Percentiles rank a stretch among this genome's conserved stretches.
Evolutionary conservation across 2,888 invertebrate species (phyloP).

Genomic region (Drepana falcataria): DNA sequence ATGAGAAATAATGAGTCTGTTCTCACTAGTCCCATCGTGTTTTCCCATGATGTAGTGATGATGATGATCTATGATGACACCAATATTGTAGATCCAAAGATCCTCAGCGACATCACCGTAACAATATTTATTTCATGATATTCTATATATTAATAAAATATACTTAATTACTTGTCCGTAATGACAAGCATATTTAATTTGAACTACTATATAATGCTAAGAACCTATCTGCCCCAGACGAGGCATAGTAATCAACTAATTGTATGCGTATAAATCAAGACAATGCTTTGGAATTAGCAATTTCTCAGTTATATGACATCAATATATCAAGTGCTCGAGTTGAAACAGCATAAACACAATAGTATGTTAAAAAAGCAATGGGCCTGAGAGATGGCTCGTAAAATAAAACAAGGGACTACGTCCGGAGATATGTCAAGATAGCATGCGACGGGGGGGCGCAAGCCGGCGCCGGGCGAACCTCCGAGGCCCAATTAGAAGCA

Average conservation of each 20-base stretch:
- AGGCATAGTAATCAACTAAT: slow-evolving; percentile 23
- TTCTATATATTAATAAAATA: too few species aligned
- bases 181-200: too few species aligned
- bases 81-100: too few species aligned
- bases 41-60: too few species aligned
- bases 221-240: too few species aligned
- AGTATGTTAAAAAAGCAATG: slow-evolving; percentile 55
- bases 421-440: slow-evolving; percentile 78
- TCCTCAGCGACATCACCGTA: too few species aligned
- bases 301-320: slow-evolving; percentile 46
- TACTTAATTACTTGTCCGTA: too few species aligned
- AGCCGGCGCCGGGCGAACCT: slow-evolving; percentile 56
- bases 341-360: slow-evolving; percentile 61
- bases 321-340: slow-evolving; percentile 62
- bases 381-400: slow-evolving; percentile 71
- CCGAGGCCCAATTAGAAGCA: slow-evolving; percentile 76
- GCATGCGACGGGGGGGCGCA: slow-evolving; percentile 59
- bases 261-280: slow-evolving; percentile 30
- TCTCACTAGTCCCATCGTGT: too few species aligned
- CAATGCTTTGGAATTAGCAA: slow-evolving; percentile 48
- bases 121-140: too few species aligned
- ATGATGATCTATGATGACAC: too few species aligned
- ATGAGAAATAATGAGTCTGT: too few species aligned
- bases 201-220: slow-evolving; percentile 7
- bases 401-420: slow-evolving; percentile 75